A percentile compares a stretch with the other conserved stretches of the same genome.
These are phyloP conservation scores for Ptilonorhynchus violaceus DNA, from an alignment of 2,113 vertebrate species.

Conservation along the genomic window DNA sequence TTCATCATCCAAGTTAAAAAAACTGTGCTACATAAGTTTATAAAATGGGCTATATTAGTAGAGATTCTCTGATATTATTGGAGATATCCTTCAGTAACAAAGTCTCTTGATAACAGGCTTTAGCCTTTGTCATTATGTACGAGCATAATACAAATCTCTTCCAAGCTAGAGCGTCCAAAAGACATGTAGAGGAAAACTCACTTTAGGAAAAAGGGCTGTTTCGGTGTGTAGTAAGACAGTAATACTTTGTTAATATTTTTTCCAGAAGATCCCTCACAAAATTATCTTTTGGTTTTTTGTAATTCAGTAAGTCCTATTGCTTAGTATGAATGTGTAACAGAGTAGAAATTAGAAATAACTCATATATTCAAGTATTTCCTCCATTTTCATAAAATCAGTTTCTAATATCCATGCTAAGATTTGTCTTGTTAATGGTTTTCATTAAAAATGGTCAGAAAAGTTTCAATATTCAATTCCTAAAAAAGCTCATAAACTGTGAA, in stretches of 20 bases:
- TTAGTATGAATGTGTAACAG: not conserved
- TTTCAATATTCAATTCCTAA: not conserved
- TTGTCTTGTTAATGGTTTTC: not conserved
- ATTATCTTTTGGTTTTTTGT: not conserved
- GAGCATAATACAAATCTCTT: not conserved
- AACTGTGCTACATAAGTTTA: not conserved
- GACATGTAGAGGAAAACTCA: not conserved
- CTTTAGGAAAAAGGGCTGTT: not conserved
- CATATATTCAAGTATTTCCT: not conserved
- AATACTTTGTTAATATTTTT: not conserved
- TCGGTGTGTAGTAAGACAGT: not conserved
- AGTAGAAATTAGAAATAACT: not conserved
- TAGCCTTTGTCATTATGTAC: not conserved
- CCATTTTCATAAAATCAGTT: not conserved
- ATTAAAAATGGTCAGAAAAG: not conserved
- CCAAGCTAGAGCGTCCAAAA: not conserved
- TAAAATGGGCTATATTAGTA: not conserved
- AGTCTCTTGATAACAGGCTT: not conserved
- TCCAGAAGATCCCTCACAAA: not conserved
- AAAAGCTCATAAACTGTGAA: not conserved
- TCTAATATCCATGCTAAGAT: not conserved
- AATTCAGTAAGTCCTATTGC: not conserved
- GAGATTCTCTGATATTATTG: not conserved
- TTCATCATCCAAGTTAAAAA: not conserved
- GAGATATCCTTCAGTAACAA: not conserved